Conservation (phyloP, 2,113 vertebrate genomes). For the Mobula birostris region DNA sequence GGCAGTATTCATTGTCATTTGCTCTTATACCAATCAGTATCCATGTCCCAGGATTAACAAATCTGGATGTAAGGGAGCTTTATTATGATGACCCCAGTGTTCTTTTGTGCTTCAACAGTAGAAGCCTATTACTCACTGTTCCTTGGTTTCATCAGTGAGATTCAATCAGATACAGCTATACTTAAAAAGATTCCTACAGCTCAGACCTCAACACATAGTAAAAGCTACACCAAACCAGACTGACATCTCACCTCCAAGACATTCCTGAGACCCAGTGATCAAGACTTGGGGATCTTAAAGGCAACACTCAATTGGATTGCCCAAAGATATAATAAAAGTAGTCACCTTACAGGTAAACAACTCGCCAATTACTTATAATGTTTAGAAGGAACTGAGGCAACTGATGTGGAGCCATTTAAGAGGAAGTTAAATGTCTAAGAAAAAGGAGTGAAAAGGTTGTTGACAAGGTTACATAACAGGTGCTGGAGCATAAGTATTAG, state of each 20-base stretch:
- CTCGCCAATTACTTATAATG: not conserved
- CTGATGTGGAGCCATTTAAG: not conserved
- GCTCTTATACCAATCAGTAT: not conserved
- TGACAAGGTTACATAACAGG: not conserved
- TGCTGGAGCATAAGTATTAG: not conserved
- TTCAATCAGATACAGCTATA: not conserved
- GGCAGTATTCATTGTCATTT: not conserved
- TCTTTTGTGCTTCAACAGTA: not conserved
- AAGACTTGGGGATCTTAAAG: not conserved
- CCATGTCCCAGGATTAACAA: not conserved
- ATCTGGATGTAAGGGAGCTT: not conserved
- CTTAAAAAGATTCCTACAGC: not conserved
- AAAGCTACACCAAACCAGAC: not conserved
- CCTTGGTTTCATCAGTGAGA: not conserved
- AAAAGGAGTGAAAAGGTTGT: not conserved
- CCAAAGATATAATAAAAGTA: not conserved
- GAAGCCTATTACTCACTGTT: not conserved
- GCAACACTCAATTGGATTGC: not conserved
- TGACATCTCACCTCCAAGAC: not conserved
- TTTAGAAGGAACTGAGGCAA: not conserved
- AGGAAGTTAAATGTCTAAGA: not conserved
- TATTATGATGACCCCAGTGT: not conserved
- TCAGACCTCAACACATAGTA: not conserved
- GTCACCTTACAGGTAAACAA: not conserved
- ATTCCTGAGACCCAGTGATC: not conserved